Base-by-base conservation (phyloP, 2,888 invertebrate species). In the Drosophila sordidapex region DNA sequence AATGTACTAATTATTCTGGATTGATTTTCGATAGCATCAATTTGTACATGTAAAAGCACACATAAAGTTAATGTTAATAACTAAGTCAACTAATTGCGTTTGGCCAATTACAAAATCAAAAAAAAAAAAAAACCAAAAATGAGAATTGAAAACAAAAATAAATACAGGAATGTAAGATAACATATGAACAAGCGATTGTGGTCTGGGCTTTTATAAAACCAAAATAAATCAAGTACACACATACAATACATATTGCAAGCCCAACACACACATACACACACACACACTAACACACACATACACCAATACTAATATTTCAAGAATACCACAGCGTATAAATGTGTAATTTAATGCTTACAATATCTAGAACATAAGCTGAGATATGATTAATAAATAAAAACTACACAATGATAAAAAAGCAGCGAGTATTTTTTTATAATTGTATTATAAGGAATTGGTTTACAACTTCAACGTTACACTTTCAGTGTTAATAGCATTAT, bases 401-500 rank as follows among this genome's bases (percentile, higher is more conserved):
- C 59, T 59, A 81, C 67, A 76, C 72, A 76, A 81, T 63, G 62
- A 72, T 64, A 38, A 40, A 33, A 54, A 31, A 7, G 0, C 29
- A 10, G n/a, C 8, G 35, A 49, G n/a, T 43, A 27, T 54, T 33
- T 31, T 33, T 18, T 38, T 60, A 76, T 51, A 66, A 70, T 68
- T 72, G 46, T 56, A 46, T 56, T 71, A 29, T 51, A 71, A 56
- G 18, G 49, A 66, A 74, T 71, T 75, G 36, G 15, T 73, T 95
- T 94, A 97, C 92, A 98, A 95, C 90, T 95, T 95, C 93, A 97
- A 97, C 56, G 97, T 96, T 53, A 95, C 95, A 62, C 97, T 96
- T 81, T 96, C 97, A 62, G 97, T 97, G 71, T 96, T 96, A 83
- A 98, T 97, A 58, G 97, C 99, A 94, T 99, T 99, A 93, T 98